Percentiles rank a stretch among this genome's conserved stretches.
These are phyloP conservation scores for Megaceryle torquata DNA, from an alignment of 2,113 vertebrate species.

Conservation along the genomic window DNA sequence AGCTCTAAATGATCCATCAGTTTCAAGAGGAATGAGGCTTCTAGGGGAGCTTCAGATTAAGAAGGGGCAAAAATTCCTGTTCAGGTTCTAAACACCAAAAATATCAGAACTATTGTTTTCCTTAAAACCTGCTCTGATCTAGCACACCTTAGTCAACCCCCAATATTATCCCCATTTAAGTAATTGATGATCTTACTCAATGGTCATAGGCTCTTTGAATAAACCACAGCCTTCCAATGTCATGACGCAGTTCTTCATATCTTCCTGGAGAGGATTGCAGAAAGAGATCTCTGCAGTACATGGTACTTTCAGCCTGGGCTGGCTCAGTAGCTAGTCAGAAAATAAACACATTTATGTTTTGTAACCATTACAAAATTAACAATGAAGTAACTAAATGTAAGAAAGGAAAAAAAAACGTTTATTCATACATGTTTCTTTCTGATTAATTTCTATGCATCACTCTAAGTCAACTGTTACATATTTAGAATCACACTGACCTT, in stretches of 20 bases:
- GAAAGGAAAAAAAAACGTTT: not conserved
- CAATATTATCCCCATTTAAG: not conserved
- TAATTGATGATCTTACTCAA: slow-evolving; percentile 47
- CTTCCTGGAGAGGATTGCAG: slow-evolving; percentile 65
- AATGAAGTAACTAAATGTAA: not conserved
- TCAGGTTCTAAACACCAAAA: not conserved
- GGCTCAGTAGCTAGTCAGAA: slow-evolving; percentile 47
- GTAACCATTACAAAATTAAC: not conserved
- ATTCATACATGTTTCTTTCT: not conserved
- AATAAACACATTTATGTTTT: not conserved
- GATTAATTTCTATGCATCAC: not conserved
- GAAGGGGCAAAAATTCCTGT: not conserved
- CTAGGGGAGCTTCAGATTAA: not conserved
- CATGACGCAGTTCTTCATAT: slow-evolving; percentile 59
- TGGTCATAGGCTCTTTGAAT: slow-evolving; percentile 57
- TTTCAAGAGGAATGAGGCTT: not conserved
- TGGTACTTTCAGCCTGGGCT: slow-evolving; percentile 44
- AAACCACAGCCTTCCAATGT: slow-evolving; percentile 61
- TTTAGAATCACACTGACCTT: not conserved
- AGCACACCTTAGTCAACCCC: not conserved
- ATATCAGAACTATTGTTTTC: not conserved
- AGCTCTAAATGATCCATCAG: not conserved
- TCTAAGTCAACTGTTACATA: not conserved
- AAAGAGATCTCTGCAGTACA: slow-evolving; percentile 66
- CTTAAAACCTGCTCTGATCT: not conserved